Evolutionary conservation across 1,140 invertebrate genomes (phyloP).

Genomic region (Mya arenaria): DNA sequence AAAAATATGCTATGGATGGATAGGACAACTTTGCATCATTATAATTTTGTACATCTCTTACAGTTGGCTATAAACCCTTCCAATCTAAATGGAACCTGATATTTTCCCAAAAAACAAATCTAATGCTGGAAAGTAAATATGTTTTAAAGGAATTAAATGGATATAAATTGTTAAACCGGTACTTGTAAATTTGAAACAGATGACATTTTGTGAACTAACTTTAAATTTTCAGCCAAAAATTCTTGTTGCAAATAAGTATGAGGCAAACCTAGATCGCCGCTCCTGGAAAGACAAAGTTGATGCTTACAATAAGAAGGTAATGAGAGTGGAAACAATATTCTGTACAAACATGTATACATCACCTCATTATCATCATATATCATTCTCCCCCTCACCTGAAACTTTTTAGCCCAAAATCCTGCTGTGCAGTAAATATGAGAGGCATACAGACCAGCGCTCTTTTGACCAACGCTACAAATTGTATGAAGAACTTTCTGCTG

Average conservation of each 20-base stretch:
- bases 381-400: neutral
- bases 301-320: slow-evolving; percentile 22
- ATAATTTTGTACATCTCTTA: too few species aligned
- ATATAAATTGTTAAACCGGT: too few species aligned
- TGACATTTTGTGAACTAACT: slow-evolving; percentile 16
- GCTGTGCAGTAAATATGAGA: slow-evolving; percentile 53
- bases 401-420: slow-evolving; percentile 48
- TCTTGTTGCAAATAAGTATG: slow-evolving; percentile 60
- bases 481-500: slow-evolving; percentile 58
- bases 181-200: too few species aligned
- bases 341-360: neutral
- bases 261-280: slow-evolving; percentile 43
- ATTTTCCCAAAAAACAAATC: neutral
- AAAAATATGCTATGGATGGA: too few species aligned
- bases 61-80: too few species aligned
- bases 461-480: slow-evolving; percentile 47
- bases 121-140: neutral
- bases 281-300: slow-evolving; percentile 44
- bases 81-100: too few species aligned
- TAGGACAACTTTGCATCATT: too few species aligned
- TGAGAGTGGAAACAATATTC: neutral
- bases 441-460: slow-evolving; percentile 38
- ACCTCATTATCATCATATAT: neutral
- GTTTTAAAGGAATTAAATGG: too few species aligned
- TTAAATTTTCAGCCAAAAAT: slow-evolving; percentile 56